phyloP scores from a whole-genome alignment of 2,797 vertebrate species.

The Jordanella pulchra region DNA sequence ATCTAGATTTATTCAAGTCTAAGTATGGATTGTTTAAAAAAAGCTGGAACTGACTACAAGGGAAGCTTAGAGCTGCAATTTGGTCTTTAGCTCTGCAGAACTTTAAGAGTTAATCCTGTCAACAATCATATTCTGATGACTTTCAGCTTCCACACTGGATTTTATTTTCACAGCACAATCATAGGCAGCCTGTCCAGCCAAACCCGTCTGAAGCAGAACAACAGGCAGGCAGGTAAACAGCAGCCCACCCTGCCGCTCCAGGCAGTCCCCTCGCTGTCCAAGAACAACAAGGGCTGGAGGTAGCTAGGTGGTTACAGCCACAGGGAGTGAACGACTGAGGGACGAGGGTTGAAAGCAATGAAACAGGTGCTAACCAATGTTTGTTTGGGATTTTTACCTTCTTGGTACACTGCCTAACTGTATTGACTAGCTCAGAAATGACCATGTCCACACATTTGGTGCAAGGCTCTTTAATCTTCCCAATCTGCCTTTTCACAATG shows the following conservation, averaged over 20 bases:
- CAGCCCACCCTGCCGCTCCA: constrained; percentile 56
- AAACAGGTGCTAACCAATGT: constrained; percentile 42
- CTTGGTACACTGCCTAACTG: constrained; percentile 99
- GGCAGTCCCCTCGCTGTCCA: constrained; percentile 47
- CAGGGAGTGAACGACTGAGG: constrained; percentile 51
- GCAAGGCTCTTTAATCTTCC: constrained; percentile 99
- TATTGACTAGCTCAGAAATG: constrained; percentile 99
- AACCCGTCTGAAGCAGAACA: constrained; percentile 53
- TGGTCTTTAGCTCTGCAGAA: background rate
- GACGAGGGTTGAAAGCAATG: constrained; percentile 42
- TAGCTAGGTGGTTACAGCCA: constrained; percentile 48
- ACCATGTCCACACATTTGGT: constrained; percentile 99
- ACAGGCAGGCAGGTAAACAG: constrained; percentile 48
- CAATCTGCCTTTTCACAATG: constrained; percentile 99
- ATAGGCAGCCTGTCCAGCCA: constrained; percentile 62
- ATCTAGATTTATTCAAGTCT: background rate
- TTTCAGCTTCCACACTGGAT: constrained; percentile 66
- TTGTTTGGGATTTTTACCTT: constrained; percentile 87
- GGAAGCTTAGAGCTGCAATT: background rate
- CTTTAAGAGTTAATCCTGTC: background rate
- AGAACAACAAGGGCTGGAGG: constrained; percentile 53
- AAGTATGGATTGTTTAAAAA: background rate
- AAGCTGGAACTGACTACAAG: background rate
- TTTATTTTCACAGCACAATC: constrained; percentile 49
- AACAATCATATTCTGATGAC: constrained; percentile 56